Percentiles rank a stretch among this genome's conserved stretches.
Conservation (phyloP, 2,113 vertebrate species). For the Phalacrocorax brasilianus region DNA sequence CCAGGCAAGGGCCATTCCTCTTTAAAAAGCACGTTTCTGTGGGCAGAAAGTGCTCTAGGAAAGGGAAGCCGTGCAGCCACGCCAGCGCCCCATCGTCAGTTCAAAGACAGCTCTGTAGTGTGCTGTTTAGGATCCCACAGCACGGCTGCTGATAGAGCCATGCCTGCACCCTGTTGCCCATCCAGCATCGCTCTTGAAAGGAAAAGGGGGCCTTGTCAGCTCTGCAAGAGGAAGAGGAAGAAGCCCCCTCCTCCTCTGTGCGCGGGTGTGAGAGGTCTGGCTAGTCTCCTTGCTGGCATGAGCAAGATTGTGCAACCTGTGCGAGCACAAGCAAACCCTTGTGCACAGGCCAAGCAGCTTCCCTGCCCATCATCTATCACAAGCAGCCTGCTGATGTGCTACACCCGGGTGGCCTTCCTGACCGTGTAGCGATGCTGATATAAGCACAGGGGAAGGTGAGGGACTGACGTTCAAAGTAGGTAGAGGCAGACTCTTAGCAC, state of each 20-base stretch:
- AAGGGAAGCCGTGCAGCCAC: background rate
- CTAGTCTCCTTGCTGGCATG: background rate
- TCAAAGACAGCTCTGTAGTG: background rate
- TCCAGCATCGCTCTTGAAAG: background rate
- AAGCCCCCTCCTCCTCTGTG: fast-evolving
- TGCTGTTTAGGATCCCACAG: background rate
- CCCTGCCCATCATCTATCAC: fast-evolving
- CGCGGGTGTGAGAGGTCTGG: fast-evolving
- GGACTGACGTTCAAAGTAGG: fast-evolving
- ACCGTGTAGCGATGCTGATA: fast-evolving
- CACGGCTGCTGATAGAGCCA: fast-evolving
- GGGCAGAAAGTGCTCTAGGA: background rate
- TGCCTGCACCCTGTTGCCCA: background rate
- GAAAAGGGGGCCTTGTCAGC: background rate
- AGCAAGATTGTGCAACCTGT: fast-evolving
- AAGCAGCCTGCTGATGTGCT: too few species aligned
- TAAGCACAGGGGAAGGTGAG: fast-evolving
- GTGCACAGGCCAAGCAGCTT: fast-evolving
- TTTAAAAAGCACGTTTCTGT: background rate
- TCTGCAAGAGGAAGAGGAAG: background rate
- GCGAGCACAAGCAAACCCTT: background rate
- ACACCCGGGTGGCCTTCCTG: fast-evolving
- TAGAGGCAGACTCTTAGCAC: fast-evolving
- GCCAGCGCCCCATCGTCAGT: fast-evolving
- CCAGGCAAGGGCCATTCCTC: background rate